Evolutionary conservation across 2,113 vertebrate genomes (phyloP), one percentile per base, ranked within the genome.

Genomic region (Scophthalmus maximus): DNA sequence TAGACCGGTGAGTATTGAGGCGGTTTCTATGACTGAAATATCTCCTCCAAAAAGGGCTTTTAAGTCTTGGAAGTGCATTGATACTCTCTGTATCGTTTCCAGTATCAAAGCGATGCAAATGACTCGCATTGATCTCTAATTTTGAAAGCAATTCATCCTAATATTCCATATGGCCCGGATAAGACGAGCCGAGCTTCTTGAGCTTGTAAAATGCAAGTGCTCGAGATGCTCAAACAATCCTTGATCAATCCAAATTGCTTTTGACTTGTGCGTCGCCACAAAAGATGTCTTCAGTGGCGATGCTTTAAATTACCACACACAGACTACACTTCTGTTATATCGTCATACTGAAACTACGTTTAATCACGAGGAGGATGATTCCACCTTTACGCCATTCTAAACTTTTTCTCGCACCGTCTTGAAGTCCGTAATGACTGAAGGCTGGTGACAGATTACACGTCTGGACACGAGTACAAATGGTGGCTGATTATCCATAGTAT

Each of bases 401-500:
- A 40, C 12, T n/a, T 63, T 38, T n/a, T n/a, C n/a, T n/a, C n/a
- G 44, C 46, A 1, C 26, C 27, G 23, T 42, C 23, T 50, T 26
- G 2, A 23, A 15, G 44, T 50, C 11, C 23, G 36, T 44, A 15
- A 58, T 15, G 38, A 66, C 68, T 46, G 42, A 46, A 2, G 42
- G 42, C 42, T n/a, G 42, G 17, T 8, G 42, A 7, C 42, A 68
- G 76, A 86, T 86, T 70, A 60, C 46, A 53, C 0, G 66, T 75
- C 58, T 56, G 26, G 9, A 55, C 46, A 8, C 42, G 40, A 76
- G 34, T 26, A 51, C 42, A 76, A 72, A 72, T 61, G 36, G 57
- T 59, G 67, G 52, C 77, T 84, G 76, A 78, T 87, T 80, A 84
- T 78, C 72, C 67, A 88, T 86, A 91, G 63, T 66, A 84, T 92